Percentiles rank a stretch among this genome's conserved stretches.
Evolutionary conservation across 2,888 invertebrate species (phyloP).

Genomic region (Clostera curtula): DNA sequence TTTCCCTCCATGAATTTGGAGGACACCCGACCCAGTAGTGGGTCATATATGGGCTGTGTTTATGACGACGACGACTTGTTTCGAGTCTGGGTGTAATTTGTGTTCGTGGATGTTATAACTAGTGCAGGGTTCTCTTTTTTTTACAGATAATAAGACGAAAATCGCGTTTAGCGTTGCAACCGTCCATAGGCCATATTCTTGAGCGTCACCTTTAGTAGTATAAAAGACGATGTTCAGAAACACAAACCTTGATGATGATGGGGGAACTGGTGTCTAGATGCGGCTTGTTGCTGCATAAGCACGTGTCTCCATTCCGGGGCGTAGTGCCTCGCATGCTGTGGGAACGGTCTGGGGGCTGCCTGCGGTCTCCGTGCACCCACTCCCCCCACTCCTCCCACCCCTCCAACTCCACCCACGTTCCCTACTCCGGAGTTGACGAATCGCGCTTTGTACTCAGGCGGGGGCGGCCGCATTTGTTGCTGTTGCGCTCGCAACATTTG

Average conservation of each 20-base stretch:
- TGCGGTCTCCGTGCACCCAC: slow-evolving; percentile 35
- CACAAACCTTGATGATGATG: slow-evolving; percentile 62
- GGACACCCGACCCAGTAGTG: too few relatives aligned
- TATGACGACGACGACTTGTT: too few relatives aligned
- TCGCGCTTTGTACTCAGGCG: slow-evolving; percentile 88
- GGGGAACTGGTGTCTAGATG: slow-evolving; percentile 56
- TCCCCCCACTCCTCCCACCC: slow-evolving; percentile 29
- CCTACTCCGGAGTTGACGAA: slow-evolving; percentile 50
- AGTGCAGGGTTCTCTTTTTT: too few relatives aligned
- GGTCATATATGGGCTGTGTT: too few relatives aligned
- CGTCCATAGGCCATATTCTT: too few relatives aligned
- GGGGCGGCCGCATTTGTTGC: slow-evolving; percentile 80
- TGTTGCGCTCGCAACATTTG: slow-evolving; percentile 77
- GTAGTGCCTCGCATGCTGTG: slow-evolving; percentile 57
- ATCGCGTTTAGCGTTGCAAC: too few relatives aligned
- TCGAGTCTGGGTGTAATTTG: too few relatives aligned
- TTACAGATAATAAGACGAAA: too few relatives aligned
- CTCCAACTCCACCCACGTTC: slow-evolving; percentile 24
- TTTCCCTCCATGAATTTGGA: too few relatives aligned
- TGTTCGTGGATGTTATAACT: too few relatives aligned
- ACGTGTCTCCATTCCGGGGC: slow-evolving; percentile 66
- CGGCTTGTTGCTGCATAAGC: slow-evolving; percentile 76
- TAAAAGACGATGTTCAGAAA: not conserved
- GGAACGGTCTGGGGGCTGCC: slow-evolving; percentile 37
- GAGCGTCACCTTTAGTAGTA: too few relatives aligned